These are phyloP conservation scores for Gasteruption jaculator DNA, from an alignment of 2,888 invertebrate species.

Conservation along the genomic window DNA sequence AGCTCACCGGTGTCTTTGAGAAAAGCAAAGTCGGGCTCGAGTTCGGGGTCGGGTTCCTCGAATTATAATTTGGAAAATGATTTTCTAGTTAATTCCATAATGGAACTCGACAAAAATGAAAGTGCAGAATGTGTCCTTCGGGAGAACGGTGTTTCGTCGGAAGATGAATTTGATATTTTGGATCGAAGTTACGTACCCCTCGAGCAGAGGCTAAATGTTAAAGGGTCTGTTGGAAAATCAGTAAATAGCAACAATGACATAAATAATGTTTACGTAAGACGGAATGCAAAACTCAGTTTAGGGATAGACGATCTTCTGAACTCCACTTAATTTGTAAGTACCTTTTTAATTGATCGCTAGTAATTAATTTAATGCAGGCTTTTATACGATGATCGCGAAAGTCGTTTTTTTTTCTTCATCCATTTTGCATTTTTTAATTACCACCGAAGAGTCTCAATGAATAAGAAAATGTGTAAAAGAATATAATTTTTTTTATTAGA, in stretches of 20 bases:
- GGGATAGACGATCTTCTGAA: conserved; percentile 31
- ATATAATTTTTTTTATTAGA: too few species aligned
- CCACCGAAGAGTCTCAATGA: too few species aligned
- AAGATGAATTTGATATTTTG: conserved; percentile 36
- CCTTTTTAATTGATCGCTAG: too few species aligned
- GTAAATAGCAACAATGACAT: background rate
- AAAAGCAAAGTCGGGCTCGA: background rate
- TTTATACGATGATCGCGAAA: too few species aligned
- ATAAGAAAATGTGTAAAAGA: too few species aligned
- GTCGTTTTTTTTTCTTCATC: too few species aligned
- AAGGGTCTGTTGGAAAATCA: background rate
- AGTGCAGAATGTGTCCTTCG: background rate
- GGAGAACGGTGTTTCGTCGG: conserved; percentile 3
- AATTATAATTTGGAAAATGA: background rate
- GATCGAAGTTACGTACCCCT: conserved; percentile 39
- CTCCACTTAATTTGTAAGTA: too few species aligned
- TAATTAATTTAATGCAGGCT: too few species aligned
- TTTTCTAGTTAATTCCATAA: background rate
- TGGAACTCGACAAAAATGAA: background rate
- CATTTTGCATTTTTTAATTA: too few species aligned
- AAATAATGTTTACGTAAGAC: background rate
- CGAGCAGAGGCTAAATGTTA: conserved; percentile 26
- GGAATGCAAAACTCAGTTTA: conserved; percentile 19
- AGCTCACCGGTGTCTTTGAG: background rate
- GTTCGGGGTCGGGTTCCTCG: background rate